Conservation (phyloP, 2,113 vertebrate genomes). For the Alexandromys fortis region DNA sequence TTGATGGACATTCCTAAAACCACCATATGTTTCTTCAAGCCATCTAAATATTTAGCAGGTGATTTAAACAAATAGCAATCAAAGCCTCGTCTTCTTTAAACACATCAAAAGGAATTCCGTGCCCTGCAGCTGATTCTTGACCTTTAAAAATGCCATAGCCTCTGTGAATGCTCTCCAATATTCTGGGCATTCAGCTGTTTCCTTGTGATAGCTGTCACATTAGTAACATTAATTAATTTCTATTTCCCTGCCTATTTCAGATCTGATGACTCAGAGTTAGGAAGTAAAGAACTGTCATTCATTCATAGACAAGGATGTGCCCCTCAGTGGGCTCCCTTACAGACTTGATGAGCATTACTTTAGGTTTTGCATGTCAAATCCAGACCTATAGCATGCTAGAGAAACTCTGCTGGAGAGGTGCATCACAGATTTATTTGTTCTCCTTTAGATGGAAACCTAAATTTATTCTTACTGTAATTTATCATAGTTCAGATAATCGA, state of each 20-base stretch:
- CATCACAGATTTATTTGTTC: neutral
- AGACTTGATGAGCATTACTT: neutral
- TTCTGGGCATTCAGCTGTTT: neutral
- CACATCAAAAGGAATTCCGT: neutral
- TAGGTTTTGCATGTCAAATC: neutral
- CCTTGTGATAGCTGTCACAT: neutral
- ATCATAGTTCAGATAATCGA: neutral
- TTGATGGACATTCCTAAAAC: neutral
- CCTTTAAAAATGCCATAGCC: conserved; percentile 60
- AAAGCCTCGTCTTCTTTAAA: conserved; percentile 15
- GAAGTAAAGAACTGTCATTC: neutral
- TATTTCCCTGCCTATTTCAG: neutral
- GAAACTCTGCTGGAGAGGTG: neutral
- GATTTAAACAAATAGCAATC: neutral
- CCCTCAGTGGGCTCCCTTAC: neutral
- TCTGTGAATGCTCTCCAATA: conserved; percentile 17
- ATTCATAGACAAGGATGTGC: too few relatives aligned
- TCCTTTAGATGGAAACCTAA: neutral
- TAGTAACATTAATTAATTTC: neutral
- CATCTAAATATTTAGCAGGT: neutral
- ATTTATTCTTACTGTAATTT: neutral
- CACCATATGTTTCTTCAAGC: neutral
- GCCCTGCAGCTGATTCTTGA: neutral
- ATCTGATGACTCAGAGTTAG: neutral
- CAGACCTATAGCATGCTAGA: neutral